Conservation (phyloP, 2,888 invertebrate genomes). For the Galerucella calmariensis region DNA sequence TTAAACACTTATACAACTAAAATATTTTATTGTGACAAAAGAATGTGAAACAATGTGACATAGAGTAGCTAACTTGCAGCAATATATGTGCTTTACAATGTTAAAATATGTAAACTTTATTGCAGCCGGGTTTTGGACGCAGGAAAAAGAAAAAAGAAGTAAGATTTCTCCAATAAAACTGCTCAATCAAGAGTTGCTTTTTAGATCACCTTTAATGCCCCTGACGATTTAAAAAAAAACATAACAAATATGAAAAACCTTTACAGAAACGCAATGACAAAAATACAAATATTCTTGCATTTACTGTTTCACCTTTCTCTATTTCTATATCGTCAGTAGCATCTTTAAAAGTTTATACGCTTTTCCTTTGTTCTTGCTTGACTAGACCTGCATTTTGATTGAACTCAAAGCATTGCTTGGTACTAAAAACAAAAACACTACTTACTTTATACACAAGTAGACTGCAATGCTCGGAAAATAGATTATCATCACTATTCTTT, state of each 20-base stretch:
- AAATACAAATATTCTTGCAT: conserved; percentile 45
- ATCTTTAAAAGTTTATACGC: conserved; percentile 50
- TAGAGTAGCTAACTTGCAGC: conserved; percentile 54
- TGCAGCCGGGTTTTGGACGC: conserved; percentile 93
- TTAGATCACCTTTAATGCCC: conserved; percentile 60
- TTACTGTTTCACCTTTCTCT: conserved; percentile 44
- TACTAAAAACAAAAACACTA: conserved; percentile 38
- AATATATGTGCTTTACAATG: conserved; percentile 64
- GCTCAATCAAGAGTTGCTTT: conserved; percentile 62
- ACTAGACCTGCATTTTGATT: conserved; percentile 50
- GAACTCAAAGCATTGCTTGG: conserved; percentile 44
- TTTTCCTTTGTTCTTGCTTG: conserved; percentile 54
- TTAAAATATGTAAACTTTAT: conserved; percentile 68
- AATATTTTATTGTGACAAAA: conserved; percentile 34
- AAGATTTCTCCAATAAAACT: conserved; percentile 75
- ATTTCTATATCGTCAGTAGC: conserved; percentile 59
- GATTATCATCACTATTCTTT: neutral
- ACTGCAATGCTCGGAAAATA: conserved; percentile 33
- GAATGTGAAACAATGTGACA: conserved; percentile 45
- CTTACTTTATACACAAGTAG: conserved; percentile 36
- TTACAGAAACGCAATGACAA: conserved; percentile 38
- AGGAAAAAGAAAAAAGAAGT: conserved; percentile 99
- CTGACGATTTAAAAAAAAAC: conserved; percentile 58
- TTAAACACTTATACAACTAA: conserved; percentile 2
- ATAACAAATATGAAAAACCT: conserved; percentile 20